Percentiles rank a stretch among this genome's conserved stretches.
These are phyloP conservation scores for Halcyon smyrnensis DNA, from an alignment of 2,797 vertebrate genomes.

Conservation along the genomic window DNA sequence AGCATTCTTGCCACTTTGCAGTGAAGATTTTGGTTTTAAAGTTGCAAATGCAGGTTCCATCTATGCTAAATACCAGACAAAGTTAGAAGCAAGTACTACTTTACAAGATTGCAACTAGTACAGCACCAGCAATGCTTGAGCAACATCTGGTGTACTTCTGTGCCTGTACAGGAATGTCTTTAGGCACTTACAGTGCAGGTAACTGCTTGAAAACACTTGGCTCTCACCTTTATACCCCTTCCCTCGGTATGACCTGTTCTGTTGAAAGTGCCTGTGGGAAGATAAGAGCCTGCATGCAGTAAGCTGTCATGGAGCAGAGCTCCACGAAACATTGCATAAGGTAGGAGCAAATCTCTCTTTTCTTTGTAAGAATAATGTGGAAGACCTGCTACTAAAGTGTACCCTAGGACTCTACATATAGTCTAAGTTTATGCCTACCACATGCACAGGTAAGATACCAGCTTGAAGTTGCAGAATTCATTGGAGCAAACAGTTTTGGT, in stretches of 20 bases:
- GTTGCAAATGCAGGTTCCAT: neutral
- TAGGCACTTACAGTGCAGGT: neutral
- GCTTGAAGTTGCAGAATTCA: neutral
- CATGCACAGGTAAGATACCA: neutral
- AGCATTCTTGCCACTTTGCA: neutral
- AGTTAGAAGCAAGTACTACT: neutral
- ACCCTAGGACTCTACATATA: neutral
- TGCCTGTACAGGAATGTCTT: neutral
- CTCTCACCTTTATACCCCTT: neutral
- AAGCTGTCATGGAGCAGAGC: neutral
- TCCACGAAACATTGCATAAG: neutral
- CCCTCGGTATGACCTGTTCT: neutral
- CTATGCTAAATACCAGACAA: neutral
- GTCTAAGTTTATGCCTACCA: neutral
- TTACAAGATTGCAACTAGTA: neutral
- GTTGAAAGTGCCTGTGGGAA: neutral
- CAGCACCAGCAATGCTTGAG: neutral
- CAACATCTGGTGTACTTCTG: neutral
- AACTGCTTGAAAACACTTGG: neutral
- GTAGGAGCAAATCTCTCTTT: neutral
- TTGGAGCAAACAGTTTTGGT: neutral
- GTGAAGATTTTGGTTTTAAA: neutral
- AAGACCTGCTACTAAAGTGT: neutral
- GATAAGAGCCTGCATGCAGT: neutral
- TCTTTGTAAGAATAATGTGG: neutral